Conservation (phyloP, 2,797 vertebrate genomes). For the Oreochromis mossambicus region DNA sequence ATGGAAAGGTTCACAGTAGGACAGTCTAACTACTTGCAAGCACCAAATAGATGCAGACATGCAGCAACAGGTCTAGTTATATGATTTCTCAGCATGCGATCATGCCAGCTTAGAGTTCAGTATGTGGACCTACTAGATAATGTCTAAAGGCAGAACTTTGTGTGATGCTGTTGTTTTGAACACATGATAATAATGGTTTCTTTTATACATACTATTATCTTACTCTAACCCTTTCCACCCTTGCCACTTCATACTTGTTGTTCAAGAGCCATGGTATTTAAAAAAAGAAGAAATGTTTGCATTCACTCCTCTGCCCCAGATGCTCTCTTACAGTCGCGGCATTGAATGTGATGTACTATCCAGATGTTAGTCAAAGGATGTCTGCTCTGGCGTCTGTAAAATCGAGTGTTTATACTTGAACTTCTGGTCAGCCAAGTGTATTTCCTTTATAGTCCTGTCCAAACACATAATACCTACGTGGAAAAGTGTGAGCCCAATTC, state of each 20-base stretch:
- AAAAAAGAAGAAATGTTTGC: neutral
- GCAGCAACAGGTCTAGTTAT: neutral
- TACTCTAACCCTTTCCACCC: neutral
- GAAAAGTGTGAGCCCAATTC: neutral
- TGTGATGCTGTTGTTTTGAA: neutral
- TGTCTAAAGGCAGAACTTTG: neutral
- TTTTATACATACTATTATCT: neutral
- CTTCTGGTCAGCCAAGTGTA: conserved; percentile 25
- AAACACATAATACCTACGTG: conserved; percentile 5
- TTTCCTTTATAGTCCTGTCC: conserved; percentile 21
- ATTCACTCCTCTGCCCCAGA: neutral
- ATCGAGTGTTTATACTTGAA: conserved; percentile 38
- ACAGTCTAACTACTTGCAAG: neutral
- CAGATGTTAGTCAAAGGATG: conserved; percentile 41
- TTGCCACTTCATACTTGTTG: neutral
- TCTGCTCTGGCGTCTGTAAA: conserved; percentile 25
- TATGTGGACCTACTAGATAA: neutral
- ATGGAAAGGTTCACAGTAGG: conserved; percentile 15
- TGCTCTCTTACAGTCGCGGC: neutral
- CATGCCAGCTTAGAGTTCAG: neutral
- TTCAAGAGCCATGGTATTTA: neutral
- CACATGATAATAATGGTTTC: neutral
- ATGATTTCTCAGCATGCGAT: neutral
- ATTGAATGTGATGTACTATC: conserved; percentile 14
- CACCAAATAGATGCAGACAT: neutral